These are phyloP conservation scores for Megatriorchis doriae DNA, from an alignment of 2,113 vertebrate genomes.

Conservation along the genomic window DNA sequence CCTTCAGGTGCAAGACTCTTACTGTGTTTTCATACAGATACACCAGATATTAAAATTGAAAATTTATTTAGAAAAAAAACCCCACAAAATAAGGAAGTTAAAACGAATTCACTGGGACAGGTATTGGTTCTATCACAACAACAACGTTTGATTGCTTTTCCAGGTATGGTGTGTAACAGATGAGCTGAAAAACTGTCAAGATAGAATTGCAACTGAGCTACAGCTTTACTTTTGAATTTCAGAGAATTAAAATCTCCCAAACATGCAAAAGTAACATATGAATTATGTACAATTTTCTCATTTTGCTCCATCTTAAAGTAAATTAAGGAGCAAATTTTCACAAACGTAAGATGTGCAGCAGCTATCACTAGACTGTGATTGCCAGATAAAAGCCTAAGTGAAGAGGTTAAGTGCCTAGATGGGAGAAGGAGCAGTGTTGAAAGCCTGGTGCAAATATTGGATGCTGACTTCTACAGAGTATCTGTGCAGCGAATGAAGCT, in stretches of 20 bases:
- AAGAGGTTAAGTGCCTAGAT: neutral
- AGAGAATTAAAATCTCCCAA: neutral
- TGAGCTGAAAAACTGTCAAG: neutral
- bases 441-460: neutral
- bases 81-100: neutral
- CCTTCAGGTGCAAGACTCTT: neutral
- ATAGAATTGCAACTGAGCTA: too few relatives aligned
- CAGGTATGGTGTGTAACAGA: neutral
- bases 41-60: accelerated
- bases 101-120: neutral
- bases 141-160: accelerated
- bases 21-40: neutral
- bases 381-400: neutral
- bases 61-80: neutral
- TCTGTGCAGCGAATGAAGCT: neutral
- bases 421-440: neutral
- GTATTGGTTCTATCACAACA: neutral
- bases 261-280: too few relatives aligned
- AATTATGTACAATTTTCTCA: neutral
- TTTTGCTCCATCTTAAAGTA: neutral
- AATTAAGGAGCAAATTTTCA: neutral
- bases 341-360: neutral
- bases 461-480: neutral
- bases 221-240: neutral
- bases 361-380: neutral